Evolutionary conservation across 2,888 invertebrate genomes (phyloP).

Genomic region (Spisula subtruncata): DNA sequence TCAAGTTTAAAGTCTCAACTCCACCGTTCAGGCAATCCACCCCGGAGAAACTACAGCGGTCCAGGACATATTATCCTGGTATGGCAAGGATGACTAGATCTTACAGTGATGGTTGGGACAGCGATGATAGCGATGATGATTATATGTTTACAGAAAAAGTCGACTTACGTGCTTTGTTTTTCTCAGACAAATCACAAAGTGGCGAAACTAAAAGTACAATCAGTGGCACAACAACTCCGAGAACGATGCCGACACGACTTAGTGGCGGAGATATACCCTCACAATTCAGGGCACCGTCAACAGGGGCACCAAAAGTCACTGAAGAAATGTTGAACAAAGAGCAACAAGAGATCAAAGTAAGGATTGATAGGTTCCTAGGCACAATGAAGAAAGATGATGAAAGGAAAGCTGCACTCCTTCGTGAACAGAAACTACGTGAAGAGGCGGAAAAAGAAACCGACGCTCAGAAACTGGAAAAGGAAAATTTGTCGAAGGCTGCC

Average conservation of each 20-base stretch:
- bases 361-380: conserved; percentile 72
- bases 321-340: conserved; percentile 65
- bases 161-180: conserved; percentile 78
- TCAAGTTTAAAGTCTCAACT: conserved; percentile 70
- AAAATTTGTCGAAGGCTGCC: conserved; percentile 63
- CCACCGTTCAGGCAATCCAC: conserved; percentile 62
- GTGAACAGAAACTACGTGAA: conserved; percentile 47
- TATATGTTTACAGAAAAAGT: conserved; percentile 73
- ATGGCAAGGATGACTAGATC: conserved; percentile 59
- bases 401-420: conserved; percentile 42
- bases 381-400: conserved; percentile 52
- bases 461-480: conserved; percentile 41
- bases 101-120: conserved; percentile 70
- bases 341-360: conserved; percentile 61
- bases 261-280: conserved; percentile 57
- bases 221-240: conserved; percentile 65
- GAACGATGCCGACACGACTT: conserved; percentile 64
- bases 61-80: conserved; percentile 70
- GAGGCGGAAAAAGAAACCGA: conserved; percentile 48
- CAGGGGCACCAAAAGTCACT: conserved; percentile 58
- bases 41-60: conserved; percentile 59
- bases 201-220: conserved; percentile 66
- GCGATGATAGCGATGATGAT: conserved; percentile 73
- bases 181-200: conserved; percentile 70
- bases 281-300: conserved; percentile 39